Base-by-base conservation (phyloP, 1,140 invertebrate genomes). In the Zaprionus africanus region DNA sequence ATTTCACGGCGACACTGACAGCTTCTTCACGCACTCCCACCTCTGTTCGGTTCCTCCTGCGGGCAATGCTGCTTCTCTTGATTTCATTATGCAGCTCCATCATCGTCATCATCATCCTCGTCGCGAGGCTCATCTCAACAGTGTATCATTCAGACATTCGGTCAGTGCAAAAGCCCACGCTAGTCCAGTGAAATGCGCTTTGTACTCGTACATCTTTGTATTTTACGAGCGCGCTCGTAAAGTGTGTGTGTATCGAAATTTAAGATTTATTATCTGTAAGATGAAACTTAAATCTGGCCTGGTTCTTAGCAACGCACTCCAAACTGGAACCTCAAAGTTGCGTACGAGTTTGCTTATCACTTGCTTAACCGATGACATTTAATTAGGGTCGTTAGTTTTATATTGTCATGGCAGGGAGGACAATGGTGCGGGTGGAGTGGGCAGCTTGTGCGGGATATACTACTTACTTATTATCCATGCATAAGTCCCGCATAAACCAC, bases 261-360 rank as follows among this genome's bases (percentile, higher is more conserved):
- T 87, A 90, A 87, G 84, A 87, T 90, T 87, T 87, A 87, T 87
- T 87, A 84, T 87, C 84, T 79, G 71, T 71, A 76, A 81, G 65
- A 70, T 67, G 78, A 73, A 82, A 87, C 81, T 84, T 67, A 78
- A 88, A 84, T 84, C 80, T 78, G 59, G 71, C 9, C 15, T 58
- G 34, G 57, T 61, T 46, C 53, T 68, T 54, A 68, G 28, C 56
- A 46, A 24, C 36, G 34, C 19, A 17, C 7, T 46, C 6, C n/a
- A 46, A 46, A 46, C 7, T 17, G 41, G 41, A 46, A 46, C n/a
- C 41, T 17, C 41, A 66, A 57, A 24, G 11, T 51, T 24, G 46
- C 57, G 53, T 49, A 41, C 46, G 49, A 69, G 63, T 74, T 68
- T 67, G 78, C 78, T 81, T 87, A 88, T 87, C 81, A 78, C 67